Percentiles rank a stretch among this genome's conserved stretches.
Conservation (phyloP, 2,888 invertebrate species). For the Caenorhabditis imperialis region DNA sequence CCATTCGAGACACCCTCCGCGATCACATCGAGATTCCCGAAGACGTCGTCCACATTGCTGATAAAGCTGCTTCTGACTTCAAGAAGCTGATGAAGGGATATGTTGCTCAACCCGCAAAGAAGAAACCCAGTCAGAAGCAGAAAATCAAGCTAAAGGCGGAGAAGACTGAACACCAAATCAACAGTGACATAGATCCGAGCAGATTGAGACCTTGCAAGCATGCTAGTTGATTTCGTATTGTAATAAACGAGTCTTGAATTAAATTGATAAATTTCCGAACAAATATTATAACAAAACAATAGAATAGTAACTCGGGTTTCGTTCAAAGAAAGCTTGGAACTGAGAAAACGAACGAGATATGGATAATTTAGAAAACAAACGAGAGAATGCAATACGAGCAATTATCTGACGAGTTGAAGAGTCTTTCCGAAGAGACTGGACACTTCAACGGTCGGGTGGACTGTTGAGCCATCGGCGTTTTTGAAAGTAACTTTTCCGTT, state of each 20-base stretch:
- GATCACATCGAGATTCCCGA: constrained; percentile 63
- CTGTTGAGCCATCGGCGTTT: constrained; percentile 37
- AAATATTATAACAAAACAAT: constrained; percentile 11
- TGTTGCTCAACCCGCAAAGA: constrained; percentile 9
- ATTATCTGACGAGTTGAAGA: constrained; percentile 47
- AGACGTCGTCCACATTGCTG: constrained; percentile 64
- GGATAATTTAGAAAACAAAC: constrained; percentile 23
- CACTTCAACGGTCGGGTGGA: constrained; percentile 58
- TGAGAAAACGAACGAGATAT: constrained; percentile 33
- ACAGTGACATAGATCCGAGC: constrained; percentile 58
- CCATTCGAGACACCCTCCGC: constrained; percentile 55
- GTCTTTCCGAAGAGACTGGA: constrained; percentile 51
- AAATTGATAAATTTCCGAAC: constrained; percentile 9
- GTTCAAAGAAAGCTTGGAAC: too few relatives aligned
- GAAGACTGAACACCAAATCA: constrained; percentile 47
- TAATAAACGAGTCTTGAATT: background rate
- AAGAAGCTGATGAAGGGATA: constrained; percentile 30
- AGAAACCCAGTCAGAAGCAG: constrained; percentile 9
- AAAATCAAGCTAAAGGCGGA: constrained; percentile 32
- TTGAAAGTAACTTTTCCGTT: constrained; percentile 51
- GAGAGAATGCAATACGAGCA: constrained; percentile 1
- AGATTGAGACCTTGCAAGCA: constrained; percentile 63
- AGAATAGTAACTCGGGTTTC: constrained; percentile 8
- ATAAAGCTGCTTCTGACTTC: constrained; percentile 58
- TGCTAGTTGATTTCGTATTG: constrained; percentile 43